Evolutionary conservation across 1,140 invertebrate species (phyloP), one percentile per base, ranked within the genome.

Genomic region (Hyles vespertilio): DNA sequence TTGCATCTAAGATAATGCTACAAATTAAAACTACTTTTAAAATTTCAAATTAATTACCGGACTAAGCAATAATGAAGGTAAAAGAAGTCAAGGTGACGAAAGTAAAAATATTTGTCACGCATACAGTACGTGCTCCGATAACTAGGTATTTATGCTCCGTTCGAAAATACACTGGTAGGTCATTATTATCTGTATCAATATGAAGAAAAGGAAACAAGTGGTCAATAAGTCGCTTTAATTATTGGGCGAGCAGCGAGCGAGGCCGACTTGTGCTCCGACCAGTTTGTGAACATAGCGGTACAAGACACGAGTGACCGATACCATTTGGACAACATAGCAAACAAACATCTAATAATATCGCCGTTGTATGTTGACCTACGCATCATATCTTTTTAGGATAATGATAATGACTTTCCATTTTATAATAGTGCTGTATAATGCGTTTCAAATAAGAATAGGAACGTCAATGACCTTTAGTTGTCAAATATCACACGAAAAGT

Each of bases 201-300:
- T 74, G 63, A 66, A 74, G 69, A 67, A 81, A 77, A 78, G 72
- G 64, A 77, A 78, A 74, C 77, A 85, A 86, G 77, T 82, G 71
- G 76, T 63, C 76, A 83, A 81, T 85, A 78, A 74, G 74, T 76
- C 61, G 72, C 66, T 80, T 83, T 84, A 87, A 82, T 84, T 88
- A 82, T 84, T 80, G 73, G 72, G 66, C 74, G 79, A 72, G 61
- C 63, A 62, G 61, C 62, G 58, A 70, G 63, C 83, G 83, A 86
- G 83, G 81, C 75, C 85, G 81, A 67, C 81, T 69, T 82, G 74
- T 78, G 66, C 61, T 65, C 75, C 61, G 80, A 88, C 85, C 85
- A 83, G 85, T 88, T 85, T 88, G 79, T 79, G 78, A 81, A 72
- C 52, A 59, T 63, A 56, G 65, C 69, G 72, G 71, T 61, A 64